Evolutionary conservation across 2,113 vertebrate genomes (phyloP).

Genomic region (Desmodus rotundus): DNA sequence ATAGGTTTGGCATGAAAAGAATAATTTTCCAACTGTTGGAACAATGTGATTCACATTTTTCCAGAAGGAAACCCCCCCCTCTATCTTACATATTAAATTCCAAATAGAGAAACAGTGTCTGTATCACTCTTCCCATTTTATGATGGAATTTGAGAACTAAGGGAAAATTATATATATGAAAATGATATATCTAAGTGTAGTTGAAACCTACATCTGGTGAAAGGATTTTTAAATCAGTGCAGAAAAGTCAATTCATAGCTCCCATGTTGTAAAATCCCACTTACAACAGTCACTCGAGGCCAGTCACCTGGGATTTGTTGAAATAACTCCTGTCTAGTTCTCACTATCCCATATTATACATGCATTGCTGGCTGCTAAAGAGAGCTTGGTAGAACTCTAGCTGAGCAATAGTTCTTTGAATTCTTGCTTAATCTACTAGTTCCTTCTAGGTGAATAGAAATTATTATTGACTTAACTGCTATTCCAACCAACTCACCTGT

Average conservation of each 20-base stretch:
- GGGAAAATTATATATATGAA: constrained; percentile 45
- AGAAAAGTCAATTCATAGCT: constrained; percentile 38
- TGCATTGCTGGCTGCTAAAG: neutral
- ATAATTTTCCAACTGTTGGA: constrained; percentile 70
- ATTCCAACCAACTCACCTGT: neutral
- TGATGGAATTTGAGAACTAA: constrained; percentile 65
- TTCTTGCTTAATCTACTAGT: neutral
- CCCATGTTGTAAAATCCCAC: constrained; percentile 30
- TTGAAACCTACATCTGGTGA: constrained; percentile 51
- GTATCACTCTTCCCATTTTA: constrained; percentile 58
- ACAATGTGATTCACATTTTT: constrained; percentile 72
- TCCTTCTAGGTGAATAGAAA: constrained; percentile 19
- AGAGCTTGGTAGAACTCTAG: neutral
- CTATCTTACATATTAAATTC: constrained; percentile 73
- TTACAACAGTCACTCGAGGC: constrained; percentile 8
- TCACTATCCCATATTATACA: neutral
- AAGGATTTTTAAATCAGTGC: constrained; percentile 38
- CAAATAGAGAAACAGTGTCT: constrained; percentile 63
- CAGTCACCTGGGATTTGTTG: constrained; percentile 52
- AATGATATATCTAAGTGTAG: constrained; percentile 20
- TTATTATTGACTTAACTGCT: neutral
- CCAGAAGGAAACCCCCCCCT: constrained; percentile 47
- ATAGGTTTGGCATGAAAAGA: constrained; percentile 49
- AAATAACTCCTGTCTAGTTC: constrained; percentile 48
- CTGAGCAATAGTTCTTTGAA: neutral